Conservation (phyloP, 2,113 vertebrate species). For the Pedetes capensis region DNA sequence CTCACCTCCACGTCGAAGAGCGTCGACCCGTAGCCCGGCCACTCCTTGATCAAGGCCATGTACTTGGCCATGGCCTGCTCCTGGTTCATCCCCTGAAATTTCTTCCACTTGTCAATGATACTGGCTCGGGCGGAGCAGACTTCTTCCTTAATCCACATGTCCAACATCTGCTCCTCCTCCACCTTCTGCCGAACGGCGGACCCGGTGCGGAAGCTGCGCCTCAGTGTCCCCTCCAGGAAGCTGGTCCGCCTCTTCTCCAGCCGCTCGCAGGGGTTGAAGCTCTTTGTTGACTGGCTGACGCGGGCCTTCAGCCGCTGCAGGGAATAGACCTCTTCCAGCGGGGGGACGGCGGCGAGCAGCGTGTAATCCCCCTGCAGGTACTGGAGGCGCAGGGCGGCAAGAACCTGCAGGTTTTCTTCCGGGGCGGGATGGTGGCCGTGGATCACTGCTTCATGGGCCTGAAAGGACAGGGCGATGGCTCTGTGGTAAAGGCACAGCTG, state of each 20-base stretch:
- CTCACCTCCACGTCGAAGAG: slow-evolving; percentile 97
- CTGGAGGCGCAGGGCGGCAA: slow-evolving; percentile 94
- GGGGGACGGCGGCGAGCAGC: slow-evolving; percentile 81
- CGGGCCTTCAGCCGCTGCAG: slow-evolving; percentile 90
- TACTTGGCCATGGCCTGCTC: slow-evolving; percentile 96
- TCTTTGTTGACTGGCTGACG: slow-evolving; percentile 92
- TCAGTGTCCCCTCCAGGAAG: slow-evolving; percentile 95
- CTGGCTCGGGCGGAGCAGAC: slow-evolving; percentile 86
- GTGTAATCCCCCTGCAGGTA: slow-evolving; percentile 91
- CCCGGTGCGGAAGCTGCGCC: slow-evolving; percentile 93
- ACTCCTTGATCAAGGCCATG: slow-evolving; percentile 95
- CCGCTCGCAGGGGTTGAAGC: slow-evolving; percentile 83
- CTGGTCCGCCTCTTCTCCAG: slow-evolving; percentile 92
- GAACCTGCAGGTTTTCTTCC: slow-evolving; percentile 95
- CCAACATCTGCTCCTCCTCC: slow-evolving; percentile 92
- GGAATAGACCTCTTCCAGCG: slow-evolving; percentile 92
- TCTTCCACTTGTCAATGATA: slow-evolving; percentile 96
- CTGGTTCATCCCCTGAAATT: slow-evolving; percentile 93
- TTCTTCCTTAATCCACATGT: slow-evolving; percentile 96
- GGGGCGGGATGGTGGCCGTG: slow-evolving; percentile 95
- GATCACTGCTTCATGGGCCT: slow-evolving; percentile 97
- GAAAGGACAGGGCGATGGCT: fast-evolving
- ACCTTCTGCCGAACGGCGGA: slow-evolving; percentile 86
- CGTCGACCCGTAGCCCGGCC: slow-evolving; percentile 96
- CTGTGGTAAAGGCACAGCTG: fast-evolving